These are phyloP conservation scores for Lutjanus argentimaculatus DNA, from an alignment of 2,797 vertebrate genomes.

Conservation along the genomic window DNA sequence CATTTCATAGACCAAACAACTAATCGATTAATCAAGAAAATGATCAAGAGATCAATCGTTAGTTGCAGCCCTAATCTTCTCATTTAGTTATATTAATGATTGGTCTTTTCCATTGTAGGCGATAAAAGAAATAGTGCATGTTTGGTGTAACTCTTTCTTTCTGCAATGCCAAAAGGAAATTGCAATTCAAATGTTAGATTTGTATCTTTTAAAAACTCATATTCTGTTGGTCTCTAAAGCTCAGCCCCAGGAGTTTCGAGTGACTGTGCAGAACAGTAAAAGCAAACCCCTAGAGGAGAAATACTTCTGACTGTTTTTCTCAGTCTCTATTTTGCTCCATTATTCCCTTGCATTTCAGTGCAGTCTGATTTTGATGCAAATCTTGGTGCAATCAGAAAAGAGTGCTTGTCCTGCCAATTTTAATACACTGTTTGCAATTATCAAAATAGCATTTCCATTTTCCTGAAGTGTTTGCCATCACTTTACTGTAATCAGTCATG, in stretches of 20 bases:
- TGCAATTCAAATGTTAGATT: conserved; percentile 11
- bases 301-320: conserved; percentile 12
- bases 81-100: neutral
- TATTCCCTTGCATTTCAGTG: conserved; percentile 2
- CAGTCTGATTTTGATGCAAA: conserved; percentile 7
- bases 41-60: no score
- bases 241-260: conserved; percentile 4
- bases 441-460: conserved; percentile 22
- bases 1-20: no score
- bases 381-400: neutral
- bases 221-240: conserved; percentile 17
- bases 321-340: neutral
- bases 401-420: conserved; percentile 31
- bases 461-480: conserved; percentile 29
- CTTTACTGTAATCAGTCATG: conserved; percentile 22
- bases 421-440: conserved; percentile 16
- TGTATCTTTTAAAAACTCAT: conserved; percentile 9
- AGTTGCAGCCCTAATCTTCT: neutral
- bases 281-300: conserved; percentile 7
- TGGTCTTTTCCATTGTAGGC: neutral
- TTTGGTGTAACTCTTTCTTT: neutral
- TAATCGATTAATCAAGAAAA: no score
- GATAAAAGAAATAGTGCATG: neutral
- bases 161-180: conserved; percentile 6
- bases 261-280: conserved; percentile 1